A percentile compares a stretch with the other conserved stretches of the same genome.
phyloP scores from a whole-genome alignment of 53 echinoderm and acorn worm species.

The Mesocentrotus franciscanus region DNA sequence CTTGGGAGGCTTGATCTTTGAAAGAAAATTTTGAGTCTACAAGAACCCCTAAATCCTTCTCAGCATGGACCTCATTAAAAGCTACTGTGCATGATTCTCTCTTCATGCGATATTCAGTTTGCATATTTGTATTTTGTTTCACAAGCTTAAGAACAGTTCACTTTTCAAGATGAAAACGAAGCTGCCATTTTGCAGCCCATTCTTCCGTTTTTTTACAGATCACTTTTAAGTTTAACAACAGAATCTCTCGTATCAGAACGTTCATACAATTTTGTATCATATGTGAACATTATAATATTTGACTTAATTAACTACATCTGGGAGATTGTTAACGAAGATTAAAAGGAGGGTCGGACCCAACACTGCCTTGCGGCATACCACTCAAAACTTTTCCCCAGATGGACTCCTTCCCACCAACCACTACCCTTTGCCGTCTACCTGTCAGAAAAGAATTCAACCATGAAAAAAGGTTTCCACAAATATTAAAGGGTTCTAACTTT shows the following conservation, averaged over 20 bases:
- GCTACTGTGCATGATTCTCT: too few species aligned
- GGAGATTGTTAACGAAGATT: background rate
- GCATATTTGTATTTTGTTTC: too few species aligned
- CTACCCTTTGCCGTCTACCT: background rate
- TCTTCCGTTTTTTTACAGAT: background rate
- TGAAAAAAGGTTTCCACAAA: background rate
- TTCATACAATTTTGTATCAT: background rate
- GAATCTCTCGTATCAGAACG: too few species aligned
- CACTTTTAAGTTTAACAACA: background rate
- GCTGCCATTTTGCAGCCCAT: background rate
- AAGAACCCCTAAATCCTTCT: too few species aligned
- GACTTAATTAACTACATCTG: background rate
- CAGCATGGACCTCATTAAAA: too few species aligned
- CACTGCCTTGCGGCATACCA: constrained; percentile 12
- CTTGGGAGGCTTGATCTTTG: too few species aligned
- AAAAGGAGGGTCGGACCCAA: background rate
- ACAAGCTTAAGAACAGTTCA: too few species aligned
- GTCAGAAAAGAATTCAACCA: background rate
- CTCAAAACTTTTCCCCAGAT: background rate
- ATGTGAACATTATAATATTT: background rate
- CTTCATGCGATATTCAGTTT: too few species aligned
- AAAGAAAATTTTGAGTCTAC: too few species aligned
- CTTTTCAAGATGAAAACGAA: background rate
- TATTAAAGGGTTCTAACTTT: background rate
- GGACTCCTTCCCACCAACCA: background rate